phyloP scores from a whole-genome alignment of 2,888 invertebrate species.

The Hypselothyrea guttata region DNA sequence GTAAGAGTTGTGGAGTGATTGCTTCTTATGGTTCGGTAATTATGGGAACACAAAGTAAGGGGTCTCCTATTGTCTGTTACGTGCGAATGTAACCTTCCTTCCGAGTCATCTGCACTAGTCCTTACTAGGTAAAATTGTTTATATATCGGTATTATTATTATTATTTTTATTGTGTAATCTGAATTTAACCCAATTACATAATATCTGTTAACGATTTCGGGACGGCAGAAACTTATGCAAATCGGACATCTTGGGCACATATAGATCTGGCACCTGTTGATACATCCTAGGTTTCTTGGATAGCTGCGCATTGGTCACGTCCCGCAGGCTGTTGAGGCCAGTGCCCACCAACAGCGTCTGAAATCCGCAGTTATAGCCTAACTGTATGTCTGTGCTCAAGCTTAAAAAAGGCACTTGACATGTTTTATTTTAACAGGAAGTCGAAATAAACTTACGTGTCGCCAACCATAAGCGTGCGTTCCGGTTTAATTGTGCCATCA shows the following conservation, averaged over 20 bases:
- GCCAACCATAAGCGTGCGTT: conserved; percentile 57
- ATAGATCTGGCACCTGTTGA: conserved; percentile 55
- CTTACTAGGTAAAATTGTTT: too few relatives aligned
- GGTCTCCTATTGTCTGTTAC: too few relatives aligned
- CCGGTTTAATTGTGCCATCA: conserved; percentile 43
- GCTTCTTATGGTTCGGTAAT: too few relatives aligned
- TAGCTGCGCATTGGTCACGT: conserved; percentile 33
- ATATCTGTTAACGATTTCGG: conserved; percentile 48
- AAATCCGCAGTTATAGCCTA: conserved; percentile 64
- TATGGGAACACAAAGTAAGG: too few relatives aligned
- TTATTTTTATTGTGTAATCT: too few relatives aligned
- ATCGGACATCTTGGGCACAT: conserved; percentile 39
- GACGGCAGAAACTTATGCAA: conserved; percentile 46
- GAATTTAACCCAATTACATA: too few relatives aligned
- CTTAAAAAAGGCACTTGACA: conserved; percentile 11
- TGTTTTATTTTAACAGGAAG: too few relatives aligned
- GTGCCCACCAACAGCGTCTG: conserved; percentile 61
- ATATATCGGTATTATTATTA: too few relatives aligned
- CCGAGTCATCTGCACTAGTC: too few relatives aligned
- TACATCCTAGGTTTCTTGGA: conserved; percentile 37
- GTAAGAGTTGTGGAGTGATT: too few relatives aligned
- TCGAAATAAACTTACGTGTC: conserved; percentile 46
- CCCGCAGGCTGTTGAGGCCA: conserved; percentile 42
- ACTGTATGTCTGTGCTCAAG: conserved; percentile 50
- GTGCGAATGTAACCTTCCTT: too few relatives aligned